A percentile compares a stretch with the other conserved stretches of the same genome.
phyloP scores from a whole-genome alignment of 1,140 invertebrate genomes.

The Drosophila kepulauana region DNA sequence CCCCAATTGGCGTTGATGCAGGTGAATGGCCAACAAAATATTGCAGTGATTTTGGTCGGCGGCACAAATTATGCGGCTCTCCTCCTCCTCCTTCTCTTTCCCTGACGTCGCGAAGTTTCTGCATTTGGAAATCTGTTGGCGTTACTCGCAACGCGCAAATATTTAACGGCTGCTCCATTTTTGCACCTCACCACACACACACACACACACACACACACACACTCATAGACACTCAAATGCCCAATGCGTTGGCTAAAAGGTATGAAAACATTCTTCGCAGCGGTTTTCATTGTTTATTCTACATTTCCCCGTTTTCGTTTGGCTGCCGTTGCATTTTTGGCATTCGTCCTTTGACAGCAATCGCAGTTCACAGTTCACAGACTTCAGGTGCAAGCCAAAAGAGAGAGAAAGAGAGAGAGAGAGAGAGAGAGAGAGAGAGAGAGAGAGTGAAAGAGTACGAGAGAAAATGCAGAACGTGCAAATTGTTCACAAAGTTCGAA shows the following conservation, averaged over 20 bases:
- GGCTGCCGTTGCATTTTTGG: slow-evolving; percentile 78
- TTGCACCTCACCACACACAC: slow-evolving; percentile 67
- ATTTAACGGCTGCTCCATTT: slow-evolving; percentile 82
- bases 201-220: slow-evolving; percentile 10
- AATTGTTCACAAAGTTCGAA: slow-evolving; percentile 26
- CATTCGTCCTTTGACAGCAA: slow-evolving; percentile 78
- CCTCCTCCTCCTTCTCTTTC: not conserved
- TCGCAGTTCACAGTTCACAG: slow-evolving; percentile 5
- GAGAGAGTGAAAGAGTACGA: no score
- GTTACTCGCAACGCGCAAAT: slow-evolving; percentile 66
- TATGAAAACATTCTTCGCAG: slow-evolving; percentile 81
- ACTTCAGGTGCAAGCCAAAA: slow-evolving; percentile 14
- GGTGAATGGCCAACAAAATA: slow-evolving; percentile 70
- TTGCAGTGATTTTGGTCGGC: slow-evolving; percentile 76
- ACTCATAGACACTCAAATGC: not conserved
- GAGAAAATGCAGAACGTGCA: no score
- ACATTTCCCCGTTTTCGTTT: slow-evolving; percentile 55
- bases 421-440: no score
- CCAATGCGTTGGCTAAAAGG: slow-evolving; percentile 39
- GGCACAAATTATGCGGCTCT: slow-evolving; percentile 67
- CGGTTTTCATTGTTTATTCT: slow-evolving; percentile 78
- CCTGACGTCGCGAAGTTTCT: slow-evolving; percentile 7
- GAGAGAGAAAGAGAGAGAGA: not conserved
- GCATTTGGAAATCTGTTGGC: slow-evolving; percentile 72
- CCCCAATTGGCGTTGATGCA: slow-evolving; percentile 31